These are phyloP conservation scores for Sycophaga agraensis DNA, from an alignment of 1,140 invertebrate genomes.

Conservation along the genomic window DNA sequence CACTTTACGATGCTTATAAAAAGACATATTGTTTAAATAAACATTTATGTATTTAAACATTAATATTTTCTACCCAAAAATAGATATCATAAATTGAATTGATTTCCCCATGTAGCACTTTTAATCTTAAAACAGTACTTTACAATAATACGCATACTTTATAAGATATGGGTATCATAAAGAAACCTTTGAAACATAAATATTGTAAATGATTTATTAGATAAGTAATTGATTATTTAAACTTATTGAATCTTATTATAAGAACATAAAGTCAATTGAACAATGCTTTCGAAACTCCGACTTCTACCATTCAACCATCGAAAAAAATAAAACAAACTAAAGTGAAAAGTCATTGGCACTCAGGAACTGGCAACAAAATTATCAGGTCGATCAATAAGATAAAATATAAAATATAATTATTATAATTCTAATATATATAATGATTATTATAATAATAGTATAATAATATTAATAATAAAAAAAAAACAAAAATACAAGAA, in stretches of 20 bases:
- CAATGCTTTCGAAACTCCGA: neutral
- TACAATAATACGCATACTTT: too few species aligned
- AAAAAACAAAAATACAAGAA: slow-evolving; percentile 21
- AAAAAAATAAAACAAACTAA: neutral
- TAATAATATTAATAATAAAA: slow-evolving; percentile 12
- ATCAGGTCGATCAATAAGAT: slow-evolving; percentile 27
- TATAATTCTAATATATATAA: too few species aligned
- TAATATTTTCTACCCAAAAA: too few species aligned
- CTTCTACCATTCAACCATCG: slow-evolving; percentile 10
- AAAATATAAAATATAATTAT: too few species aligned
- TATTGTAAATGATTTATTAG: neutral
- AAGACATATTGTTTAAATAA: neutral
- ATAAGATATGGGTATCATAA: too few species aligned
- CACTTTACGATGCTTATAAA: slow-evolving; percentile 5
- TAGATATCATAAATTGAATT: too few species aligned
- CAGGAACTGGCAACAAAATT: slow-evolving; percentile 30
- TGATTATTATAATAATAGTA: slow-evolving; percentile 8
- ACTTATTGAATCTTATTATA: neutral
- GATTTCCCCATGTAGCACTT: too few species aligned
- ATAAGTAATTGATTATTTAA: neutral
- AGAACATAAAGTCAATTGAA: neutral
- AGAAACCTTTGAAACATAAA: neutral
- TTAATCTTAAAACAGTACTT: too few species aligned
- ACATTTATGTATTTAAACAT: neutral
- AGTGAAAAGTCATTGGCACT: slow-evolving; percentile 28